phyloP scores from a whole-genome alignment of 2,888 invertebrate species.

The Neuroscelio doddi region DNA sequence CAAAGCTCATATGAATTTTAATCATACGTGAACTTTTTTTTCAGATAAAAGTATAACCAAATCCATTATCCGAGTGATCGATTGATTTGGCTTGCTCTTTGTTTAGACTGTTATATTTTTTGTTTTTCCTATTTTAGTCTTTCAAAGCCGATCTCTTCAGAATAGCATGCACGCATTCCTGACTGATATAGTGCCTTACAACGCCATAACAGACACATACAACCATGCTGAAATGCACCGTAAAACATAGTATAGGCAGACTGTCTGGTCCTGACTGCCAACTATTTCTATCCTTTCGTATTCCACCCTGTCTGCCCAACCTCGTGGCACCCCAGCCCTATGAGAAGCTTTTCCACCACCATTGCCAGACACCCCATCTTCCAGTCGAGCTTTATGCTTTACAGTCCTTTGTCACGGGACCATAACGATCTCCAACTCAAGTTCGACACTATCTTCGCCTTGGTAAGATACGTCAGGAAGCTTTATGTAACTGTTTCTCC shows the following conservation, averaged over 20 bases:
- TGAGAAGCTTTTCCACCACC: conserved; percentile 34
- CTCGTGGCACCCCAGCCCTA: conserved; percentile 18
- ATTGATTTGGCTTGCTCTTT: no score
- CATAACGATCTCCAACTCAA: conserved; percentile 50
- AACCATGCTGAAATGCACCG: conserved; percentile 14
- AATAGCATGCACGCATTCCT: conserved; percentile 32
- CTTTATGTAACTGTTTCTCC: conserved; percentile 30
- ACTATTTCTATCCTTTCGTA: conserved; percentile 39
- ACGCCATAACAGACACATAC: conserved; percentile 17
- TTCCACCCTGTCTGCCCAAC: conserved; percentile 26
- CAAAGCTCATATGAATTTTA: no score
- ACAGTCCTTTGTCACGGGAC: conserved; percentile 55
- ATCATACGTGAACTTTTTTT: no score
- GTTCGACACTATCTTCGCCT: conserved; percentile 48
- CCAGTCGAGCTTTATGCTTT: conserved; percentile 53
- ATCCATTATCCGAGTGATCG: no score
- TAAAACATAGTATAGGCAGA: conserved; percentile 37
- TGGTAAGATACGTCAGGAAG: conserved; percentile 32
- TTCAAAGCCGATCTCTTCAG: conserved; percentile 32
- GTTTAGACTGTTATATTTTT: no score
- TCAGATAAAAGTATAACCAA: no score
- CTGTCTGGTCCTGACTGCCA: conserved; percentile 46
- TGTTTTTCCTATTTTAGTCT: neutral
- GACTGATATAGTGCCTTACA: conserved; percentile 46
- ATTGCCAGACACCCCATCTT: conserved; percentile 35